Evolutionary conservation across 2,113 vertebrate genomes (phyloP).

Genomic region (Madoqua kirkii): DNA sequence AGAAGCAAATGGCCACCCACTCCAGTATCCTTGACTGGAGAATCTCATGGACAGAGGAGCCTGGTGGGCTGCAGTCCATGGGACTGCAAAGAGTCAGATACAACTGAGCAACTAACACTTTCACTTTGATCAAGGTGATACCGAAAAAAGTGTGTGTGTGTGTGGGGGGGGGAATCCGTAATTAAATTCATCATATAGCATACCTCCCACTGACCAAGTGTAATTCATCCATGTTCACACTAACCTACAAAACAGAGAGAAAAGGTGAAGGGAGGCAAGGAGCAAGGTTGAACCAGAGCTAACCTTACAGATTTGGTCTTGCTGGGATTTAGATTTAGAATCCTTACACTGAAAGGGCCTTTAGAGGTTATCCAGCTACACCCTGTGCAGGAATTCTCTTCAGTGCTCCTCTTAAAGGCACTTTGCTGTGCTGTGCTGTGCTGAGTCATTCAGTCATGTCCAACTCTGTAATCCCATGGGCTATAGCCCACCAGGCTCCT

Average conservation of each 20-base stretch:
- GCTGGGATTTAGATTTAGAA: not conserved
- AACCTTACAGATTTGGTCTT: not conserved
- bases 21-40: not conserved
- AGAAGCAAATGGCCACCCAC: not conserved
- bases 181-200: not conserved
- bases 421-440: not conserved
- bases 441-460: accelerated
- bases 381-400: not conserved
- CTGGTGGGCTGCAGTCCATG: not conserved
- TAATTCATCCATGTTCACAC: not conserved
- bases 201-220: not conserved
- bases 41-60: not conserved
- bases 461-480: not conserved
- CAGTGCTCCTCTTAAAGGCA: not conserved
- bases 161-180: not conserved
- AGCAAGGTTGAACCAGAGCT: not conserved
- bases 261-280: not conserved
- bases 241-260: not conserved
- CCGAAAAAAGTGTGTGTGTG: not conserved
- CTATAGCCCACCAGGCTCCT: not conserved
- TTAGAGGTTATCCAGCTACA: not conserved
- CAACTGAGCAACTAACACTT: not conserved
- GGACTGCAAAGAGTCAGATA: not conserved
- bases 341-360: not conserved
- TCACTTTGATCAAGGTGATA: not conserved